Percentiles rank a stretch among this genome's conserved stretches.
Conservation (phyloP, 2,888 invertebrate species). For the Drosophila flavopinicola region DNA sequence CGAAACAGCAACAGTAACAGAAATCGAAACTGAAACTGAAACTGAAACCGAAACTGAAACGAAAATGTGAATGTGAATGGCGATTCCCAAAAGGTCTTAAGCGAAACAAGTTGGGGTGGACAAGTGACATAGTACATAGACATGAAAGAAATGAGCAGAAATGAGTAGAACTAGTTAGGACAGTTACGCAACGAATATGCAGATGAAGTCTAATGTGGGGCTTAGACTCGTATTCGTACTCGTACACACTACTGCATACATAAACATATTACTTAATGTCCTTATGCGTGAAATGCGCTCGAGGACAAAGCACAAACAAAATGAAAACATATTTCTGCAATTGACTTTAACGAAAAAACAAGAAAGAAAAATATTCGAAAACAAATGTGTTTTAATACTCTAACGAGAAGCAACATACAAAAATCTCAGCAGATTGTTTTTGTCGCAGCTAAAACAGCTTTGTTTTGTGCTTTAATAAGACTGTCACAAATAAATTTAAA, state of each 20-base stretch:
- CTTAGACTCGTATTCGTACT: background rate
- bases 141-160: slow-evolving; percentile 1
- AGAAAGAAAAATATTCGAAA: no score
- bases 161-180: slow-evolving; percentile 3
- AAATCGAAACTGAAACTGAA: background rate
- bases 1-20: background rate
- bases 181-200: slow-evolving; percentile 5
- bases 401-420: no score
- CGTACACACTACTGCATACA: background rate
- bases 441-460: no score
- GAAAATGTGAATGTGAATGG: background rate
- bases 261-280: slow-evolving; percentile 13
- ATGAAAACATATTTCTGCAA: background rate
- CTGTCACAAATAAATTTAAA: no score
- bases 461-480: no score
- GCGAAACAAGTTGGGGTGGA: slow-evolving; percentile 6
- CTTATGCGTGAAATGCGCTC: slow-evolving; percentile 10
- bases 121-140: background rate
- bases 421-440: no score
- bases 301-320: background rate
- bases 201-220: slow-evolving; percentile 2
- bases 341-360: background rate
- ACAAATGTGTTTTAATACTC: no score
- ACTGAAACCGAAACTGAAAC: slow-evolving; percentile 4
- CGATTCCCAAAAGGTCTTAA: slow-evolving; percentile 10